phyloP scores from a whole-genome alignment of 2,888 invertebrate species.

The Parnassius orleans region DNA sequence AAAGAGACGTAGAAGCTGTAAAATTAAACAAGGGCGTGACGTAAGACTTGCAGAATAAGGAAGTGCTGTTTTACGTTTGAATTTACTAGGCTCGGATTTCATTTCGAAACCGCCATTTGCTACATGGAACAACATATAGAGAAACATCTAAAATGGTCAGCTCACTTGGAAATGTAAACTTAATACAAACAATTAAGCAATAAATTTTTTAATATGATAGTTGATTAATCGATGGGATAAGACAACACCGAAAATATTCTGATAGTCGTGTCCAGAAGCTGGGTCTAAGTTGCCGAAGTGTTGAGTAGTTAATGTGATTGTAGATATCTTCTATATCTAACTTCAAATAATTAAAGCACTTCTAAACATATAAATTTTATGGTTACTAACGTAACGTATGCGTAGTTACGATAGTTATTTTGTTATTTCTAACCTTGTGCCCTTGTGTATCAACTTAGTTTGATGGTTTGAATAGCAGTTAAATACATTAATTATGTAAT shows the following conservation, averaged over 20 bases:
- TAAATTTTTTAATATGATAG: no score
- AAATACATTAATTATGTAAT: background rate
- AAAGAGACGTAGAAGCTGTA: background rate
- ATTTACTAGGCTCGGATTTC: background rate
- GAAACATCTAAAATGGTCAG: background rate
- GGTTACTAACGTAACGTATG: no score
- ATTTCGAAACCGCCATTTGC: background rate
- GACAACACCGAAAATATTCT: no score
- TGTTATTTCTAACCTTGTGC: constrained; percentile 16
- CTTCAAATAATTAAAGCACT: no score
- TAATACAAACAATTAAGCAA: no score
- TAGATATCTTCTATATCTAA: no score
- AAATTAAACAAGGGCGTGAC: constrained; percentile 4
- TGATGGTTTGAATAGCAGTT: constrained; percentile 2
- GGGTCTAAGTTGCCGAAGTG: no score
- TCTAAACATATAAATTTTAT: no score
- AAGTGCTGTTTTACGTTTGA: background rate
- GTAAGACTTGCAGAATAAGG: constrained; percentile 10
- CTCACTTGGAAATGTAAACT: no score
- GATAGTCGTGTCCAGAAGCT: no score
- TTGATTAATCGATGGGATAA: no score
- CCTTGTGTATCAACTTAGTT: background rate
- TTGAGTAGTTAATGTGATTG: no score
- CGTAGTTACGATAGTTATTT: constrained; percentile 17
- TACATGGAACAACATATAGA: background rate